phyloP scores from a whole-genome alignment of 2,797 vertebrate species.

The Trematomus bernacchii region DNA sequence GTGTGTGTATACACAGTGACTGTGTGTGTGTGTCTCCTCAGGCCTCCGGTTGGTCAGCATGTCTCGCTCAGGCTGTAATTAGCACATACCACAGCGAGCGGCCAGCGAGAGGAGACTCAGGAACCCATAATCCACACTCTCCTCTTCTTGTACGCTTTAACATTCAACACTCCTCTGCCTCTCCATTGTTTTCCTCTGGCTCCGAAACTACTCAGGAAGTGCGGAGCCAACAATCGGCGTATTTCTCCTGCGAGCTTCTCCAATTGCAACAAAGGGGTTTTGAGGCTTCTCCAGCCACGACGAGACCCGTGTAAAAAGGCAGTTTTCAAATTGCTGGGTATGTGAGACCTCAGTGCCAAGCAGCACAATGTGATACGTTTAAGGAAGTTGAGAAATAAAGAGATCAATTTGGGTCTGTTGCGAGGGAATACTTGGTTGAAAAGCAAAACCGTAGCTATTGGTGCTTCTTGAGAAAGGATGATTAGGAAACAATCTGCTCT shows the following conservation, averaged over 20 bases:
- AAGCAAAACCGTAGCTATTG: conserved; percentile 47
- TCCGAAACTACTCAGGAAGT: neutral
- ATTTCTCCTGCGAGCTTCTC: conserved; percentile 51
- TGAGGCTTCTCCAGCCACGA: conserved; percentile 40
- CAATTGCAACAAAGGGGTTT: conserved; percentile 60
- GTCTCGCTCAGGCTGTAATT: conserved; percentile 74
- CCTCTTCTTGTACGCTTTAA: conserved; percentile 42
- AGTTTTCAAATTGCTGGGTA: conserved; percentile 62
- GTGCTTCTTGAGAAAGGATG: conserved; percentile 24
- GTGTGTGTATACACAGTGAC: neutral
- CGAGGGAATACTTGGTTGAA: conserved; percentile 46
- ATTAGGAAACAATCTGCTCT: conserved; percentile 48
- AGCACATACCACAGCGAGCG: conserved; percentile 65
- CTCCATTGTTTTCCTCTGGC: conserved; percentile 65
- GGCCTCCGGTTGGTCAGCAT: conserved; percentile 52
- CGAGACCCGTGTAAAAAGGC: conserved; percentile 38
- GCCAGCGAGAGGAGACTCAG: conserved; percentile 55
- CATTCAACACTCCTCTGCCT: conserved; percentile 38
- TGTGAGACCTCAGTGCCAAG: conserved; percentile 51
- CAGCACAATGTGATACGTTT: conserved; percentile 54
- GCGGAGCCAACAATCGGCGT: conserved; percentile 32
- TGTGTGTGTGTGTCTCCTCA: conserved; percentile 39
- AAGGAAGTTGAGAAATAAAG: conserved; percentile 69
- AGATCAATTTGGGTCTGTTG: conserved; percentile 53
- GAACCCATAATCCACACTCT: conserved; percentile 65